Percentiles rank a stretch among this genome's conserved stretches.
Evolutionary conservation across 2,888 invertebrate genomes (phyloP).

Genomic region (Rotaria socialis): DNA sequence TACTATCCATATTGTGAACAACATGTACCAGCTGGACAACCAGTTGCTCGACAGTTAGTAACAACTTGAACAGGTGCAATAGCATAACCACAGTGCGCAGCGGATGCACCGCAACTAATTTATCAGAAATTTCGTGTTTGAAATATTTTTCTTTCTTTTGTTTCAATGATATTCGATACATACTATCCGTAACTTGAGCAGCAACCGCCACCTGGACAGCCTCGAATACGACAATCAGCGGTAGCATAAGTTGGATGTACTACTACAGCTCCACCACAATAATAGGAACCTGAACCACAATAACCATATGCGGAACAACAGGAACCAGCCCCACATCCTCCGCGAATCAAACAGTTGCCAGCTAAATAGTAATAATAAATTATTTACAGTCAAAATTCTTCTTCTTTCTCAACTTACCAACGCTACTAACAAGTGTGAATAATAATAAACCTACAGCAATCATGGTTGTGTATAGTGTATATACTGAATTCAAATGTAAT

Average conservation of each 20-base stretch:
- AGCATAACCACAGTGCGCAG: background rate
- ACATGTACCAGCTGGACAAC: background rate
- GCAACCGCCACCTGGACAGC: background rate
- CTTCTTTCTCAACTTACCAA: background rate
- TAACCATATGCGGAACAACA: slow-evolving; percentile 6
- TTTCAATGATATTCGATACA: background rate
- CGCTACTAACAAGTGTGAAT: background rate
- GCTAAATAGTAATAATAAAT: background rate
- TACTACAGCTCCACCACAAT: background rate
- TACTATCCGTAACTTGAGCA: slow-evolving; percentile 28
- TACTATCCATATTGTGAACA: background rate
- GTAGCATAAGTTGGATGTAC: background rate
- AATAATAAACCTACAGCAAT: background rate
- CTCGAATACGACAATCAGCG: background rate
- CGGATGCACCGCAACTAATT: background rate
- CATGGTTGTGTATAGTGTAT: background rate
- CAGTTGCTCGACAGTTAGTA: background rate
- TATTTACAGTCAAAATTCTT: background rate
- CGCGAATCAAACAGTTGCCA: background rate
- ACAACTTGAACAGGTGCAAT: background rate
- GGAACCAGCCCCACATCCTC: background rate
- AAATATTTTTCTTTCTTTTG: background rate
- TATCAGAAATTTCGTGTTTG: background rate
- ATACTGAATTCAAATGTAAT: background rate
- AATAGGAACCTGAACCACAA: background rate